A percentile compares a stretch with the other conserved stretches of the same genome.
These are phyloP conservation scores for Chelonus formosanus DNA, from an alignment of 2,888 invertebrate species.

Conservation along the genomic window DNA sequence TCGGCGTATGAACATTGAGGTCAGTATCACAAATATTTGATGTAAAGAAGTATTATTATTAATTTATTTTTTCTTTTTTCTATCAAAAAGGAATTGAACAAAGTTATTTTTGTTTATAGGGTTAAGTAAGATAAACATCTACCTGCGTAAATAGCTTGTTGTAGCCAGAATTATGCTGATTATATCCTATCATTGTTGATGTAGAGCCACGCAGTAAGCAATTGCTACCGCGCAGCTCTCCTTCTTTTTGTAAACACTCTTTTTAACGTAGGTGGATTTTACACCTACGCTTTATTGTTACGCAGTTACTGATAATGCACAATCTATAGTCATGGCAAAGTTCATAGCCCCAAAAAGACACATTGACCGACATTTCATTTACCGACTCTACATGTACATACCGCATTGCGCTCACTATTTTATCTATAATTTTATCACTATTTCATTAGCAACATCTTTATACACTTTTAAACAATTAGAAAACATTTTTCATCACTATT, in stretches of 20 bases:
- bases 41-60: too few species aligned
- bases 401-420: constrained; percentile 48
- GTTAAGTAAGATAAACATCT: constrained; percentile 34
- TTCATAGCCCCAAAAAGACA: constrained; percentile 13
- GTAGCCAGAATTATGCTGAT: constrained; percentile 80
- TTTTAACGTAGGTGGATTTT: neutral
- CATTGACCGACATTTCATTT: constrained; percentile 29
- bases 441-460: neutral
- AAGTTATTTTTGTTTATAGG: too few species aligned
- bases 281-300: neutral
- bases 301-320: constrained; percentile 1
- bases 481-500: too few species aligned
- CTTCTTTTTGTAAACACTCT: constrained; percentile 13
- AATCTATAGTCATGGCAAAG: constrained; percentile 2
- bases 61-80: too few species aligned
- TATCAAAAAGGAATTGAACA: too few species aligned
- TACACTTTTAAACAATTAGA: neutral
- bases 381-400: constrained; percentile 35
- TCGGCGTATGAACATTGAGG: constrained; percentile 10
- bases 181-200: constrained; percentile 77
- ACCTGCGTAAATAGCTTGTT: constrained; percentile 87
- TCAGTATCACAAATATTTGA: neutral
- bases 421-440: constrained; percentile 10
- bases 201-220: constrained; percentile 36
- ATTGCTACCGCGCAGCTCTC: constrained; percentile 31